phyloP scores from a whole-genome alignment of 2,888 invertebrate genomes.

The Netelia virgata region DNA sequence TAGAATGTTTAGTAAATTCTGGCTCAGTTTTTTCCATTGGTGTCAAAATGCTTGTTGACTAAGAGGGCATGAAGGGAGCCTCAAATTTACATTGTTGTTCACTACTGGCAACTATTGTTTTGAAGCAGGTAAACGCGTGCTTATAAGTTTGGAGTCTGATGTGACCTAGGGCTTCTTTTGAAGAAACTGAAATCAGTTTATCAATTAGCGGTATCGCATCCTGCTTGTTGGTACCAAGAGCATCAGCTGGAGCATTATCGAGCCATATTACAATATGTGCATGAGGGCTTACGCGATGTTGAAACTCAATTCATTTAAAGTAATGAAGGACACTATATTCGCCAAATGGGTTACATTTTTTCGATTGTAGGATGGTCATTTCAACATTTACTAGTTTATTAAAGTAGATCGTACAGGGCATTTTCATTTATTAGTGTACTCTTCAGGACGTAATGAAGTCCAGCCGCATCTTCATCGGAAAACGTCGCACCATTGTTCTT shows the following conservation, averaged over 20 bases:
- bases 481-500: conserved; percentile 28
- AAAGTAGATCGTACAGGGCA: conserved; percentile 73
- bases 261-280: conserved; percentile 70
- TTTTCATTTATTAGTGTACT: conserved; percentile 47
- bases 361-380: conserved; percentile 56
- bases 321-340: conserved; percentile 69
- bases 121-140: conserved; percentile 76
- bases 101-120: conserved; percentile 68
- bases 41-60: conserved; percentile 71
- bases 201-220: conserved; percentile 64
- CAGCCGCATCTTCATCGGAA: conserved; percentile 9
- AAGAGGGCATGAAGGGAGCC: conserved; percentile 76
- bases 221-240: conserved; percentile 42
- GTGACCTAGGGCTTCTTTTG: conserved; percentile 68
- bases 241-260: conserved; percentile 63
- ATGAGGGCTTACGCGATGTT: conserved; percentile 68
- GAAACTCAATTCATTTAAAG: conserved; percentile 68
- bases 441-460: conserved; percentile 10
- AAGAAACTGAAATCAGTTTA: conserved; percentile 74
- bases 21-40: conserved; percentile 66
- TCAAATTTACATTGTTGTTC: conserved; percentile 76
- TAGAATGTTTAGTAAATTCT: conserved; percentile 24
- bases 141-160: conserved; percentile 73
- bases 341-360: conserved; percentile 65
- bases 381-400: conserved; percentile 72